Percentiles rank a stretch among this genome's conserved stretches.
Evolutionary conservation across 2,888 invertebrate genomes (phyloP).

Genomic region (Calameuta filiformis): DNA sequence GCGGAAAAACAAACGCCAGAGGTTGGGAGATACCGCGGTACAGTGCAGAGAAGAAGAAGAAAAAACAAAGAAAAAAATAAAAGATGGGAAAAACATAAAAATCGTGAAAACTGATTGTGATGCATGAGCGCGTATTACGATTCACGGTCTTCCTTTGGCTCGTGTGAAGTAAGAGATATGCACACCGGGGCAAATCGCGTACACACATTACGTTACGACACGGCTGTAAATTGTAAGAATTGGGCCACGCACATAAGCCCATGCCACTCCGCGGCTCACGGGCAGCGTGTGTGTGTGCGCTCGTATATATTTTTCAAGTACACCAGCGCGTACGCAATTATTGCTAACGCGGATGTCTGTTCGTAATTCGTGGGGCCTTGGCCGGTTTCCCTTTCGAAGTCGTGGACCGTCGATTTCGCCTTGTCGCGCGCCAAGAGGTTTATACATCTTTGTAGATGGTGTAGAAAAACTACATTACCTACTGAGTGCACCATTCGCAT

Average conservation of each 20-base stretch:
- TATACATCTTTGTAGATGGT: too few species aligned
- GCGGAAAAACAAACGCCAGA: conserved; percentile 18
- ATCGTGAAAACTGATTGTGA: neutral
- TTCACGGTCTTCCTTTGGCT: neutral
- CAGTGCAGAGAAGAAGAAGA: conserved; percentile 4
- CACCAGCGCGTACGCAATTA: conserved; percentile 56
- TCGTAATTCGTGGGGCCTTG: conserved; percentile 61
- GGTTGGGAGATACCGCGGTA: conserved; percentile 3
- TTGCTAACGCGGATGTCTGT: conserved; percentile 64
- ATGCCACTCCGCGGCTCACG: conserved; percentile 5
- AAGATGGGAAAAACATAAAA: conserved; percentile 13
- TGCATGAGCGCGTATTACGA: conserved; percentile 6
- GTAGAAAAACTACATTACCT: too few species aligned
- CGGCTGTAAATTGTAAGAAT: conserved; percentile 60
- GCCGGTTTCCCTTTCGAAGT: conserved; percentile 60
- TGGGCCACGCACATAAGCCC: conserved; percentile 51
- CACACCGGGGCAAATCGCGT: conserved; percentile 34
- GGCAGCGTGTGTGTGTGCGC: conserved; percentile 6
- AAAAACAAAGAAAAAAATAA: conserved; percentile 11
- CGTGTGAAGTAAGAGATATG: conserved; percentile 3
- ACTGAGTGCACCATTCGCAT: rapidly evolving
- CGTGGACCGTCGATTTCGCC: conserved; percentile 6
- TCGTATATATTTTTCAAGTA: conserved; percentile 33
- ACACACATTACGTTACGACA: conserved; percentile 49
- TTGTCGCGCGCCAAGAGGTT: too few species aligned